These are phyloP conservation scores for Sylvilagus floridanus DNA, from an alignment of 2,797 vertebrate genomes.

Conservation along the genomic window DNA sequence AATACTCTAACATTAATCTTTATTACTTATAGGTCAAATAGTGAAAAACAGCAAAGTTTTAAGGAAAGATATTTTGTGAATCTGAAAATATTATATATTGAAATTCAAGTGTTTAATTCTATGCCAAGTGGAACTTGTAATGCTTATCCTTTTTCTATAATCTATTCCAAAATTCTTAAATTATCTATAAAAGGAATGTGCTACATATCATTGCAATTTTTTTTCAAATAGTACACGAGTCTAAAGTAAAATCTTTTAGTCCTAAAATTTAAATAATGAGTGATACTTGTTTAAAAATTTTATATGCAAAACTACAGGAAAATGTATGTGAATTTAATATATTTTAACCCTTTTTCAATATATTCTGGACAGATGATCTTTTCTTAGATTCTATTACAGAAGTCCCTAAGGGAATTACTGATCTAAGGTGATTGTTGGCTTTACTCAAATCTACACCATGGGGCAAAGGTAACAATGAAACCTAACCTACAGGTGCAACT, in stretches of 20 bases:
- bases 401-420: neutral
- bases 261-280: neutral
- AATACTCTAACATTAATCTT: neutral
- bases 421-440: neutral
- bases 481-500: neutral
- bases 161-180: conserved; percentile 32
- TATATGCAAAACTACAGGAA: conserved; percentile 9
- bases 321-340: neutral
- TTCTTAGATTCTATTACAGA: neutral
- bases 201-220: neutral
- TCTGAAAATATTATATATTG: neutral
- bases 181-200: neutral
- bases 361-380: neutral
- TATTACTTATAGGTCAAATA: conserved; percentile 9
- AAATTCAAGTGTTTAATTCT: neutral
- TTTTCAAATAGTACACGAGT: neutral
- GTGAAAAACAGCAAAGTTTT: conserved; percentile 32
- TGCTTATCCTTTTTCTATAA: neutral
- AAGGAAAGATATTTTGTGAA: conserved; percentile 2
- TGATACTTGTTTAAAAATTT: neutral
- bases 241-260: conserved; percentile 17
- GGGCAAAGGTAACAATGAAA: neutral
- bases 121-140: conserved; percentile 16
- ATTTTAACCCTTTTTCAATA: conserved; percentile 21
- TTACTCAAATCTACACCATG: neutral